A percentile compares a stretch with the other conserved stretches of the same genome.
Conservation (phyloP, 2,888 invertebrate species). For the Sialis fuliginosa region DNA sequence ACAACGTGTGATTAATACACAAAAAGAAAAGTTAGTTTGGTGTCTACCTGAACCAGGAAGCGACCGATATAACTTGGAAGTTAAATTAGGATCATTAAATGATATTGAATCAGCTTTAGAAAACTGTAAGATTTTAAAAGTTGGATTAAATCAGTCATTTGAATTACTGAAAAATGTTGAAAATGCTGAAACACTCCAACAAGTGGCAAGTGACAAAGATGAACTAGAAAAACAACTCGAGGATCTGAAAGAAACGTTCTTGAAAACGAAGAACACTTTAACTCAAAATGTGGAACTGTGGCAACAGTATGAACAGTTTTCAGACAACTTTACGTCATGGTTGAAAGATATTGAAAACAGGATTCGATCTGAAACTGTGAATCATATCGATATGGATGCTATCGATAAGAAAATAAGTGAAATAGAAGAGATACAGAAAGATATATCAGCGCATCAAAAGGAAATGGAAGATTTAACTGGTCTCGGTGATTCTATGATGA, state of each 20-base stretch:
- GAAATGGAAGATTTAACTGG: slow-evolving; percentile 48
- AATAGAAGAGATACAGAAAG: slow-evolving; percentile 39
- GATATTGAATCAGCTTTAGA: slow-evolving; percentile 57
- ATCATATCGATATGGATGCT: slow-evolving; percentile 46
- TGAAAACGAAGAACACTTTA: slow-evolving; percentile 46
- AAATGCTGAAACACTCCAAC: slow-evolving; percentile 45
- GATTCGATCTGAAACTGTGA: slow-evolving; percentile 54
- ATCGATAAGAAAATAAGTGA: slow-evolving; percentile 52
- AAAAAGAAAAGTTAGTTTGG: slow-evolving; percentile 81
- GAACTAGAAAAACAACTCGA: slow-evolving; percentile 53
- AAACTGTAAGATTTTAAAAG: slow-evolving; percentile 48
- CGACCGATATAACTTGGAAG: slow-evolving; percentile 83
- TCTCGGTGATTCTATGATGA: slow-evolving; percentile 52
- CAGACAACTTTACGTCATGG: slow-evolving; percentile 59
- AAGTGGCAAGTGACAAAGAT: slow-evolving; percentile 49
- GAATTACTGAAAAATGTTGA: slow-evolving; percentile 56
- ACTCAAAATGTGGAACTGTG: slow-evolving; percentile 57
- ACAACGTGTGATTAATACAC: slow-evolving; percentile 60
- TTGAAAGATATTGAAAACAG: slow-evolving; percentile 62
- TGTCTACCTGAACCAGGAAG: slow-evolving; percentile 77
- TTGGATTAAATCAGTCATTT: slow-evolving; percentile 52
- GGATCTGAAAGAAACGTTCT: slow-evolving; percentile 46
- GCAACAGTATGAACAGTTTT: slow-evolving; percentile 61
- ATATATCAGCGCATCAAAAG: slow-evolving; percentile 42
- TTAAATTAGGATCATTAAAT: slow-evolving; percentile 62